Base-by-base conservation (phyloP, 2,888 invertebrate species). In the Pardosa pseudoannulata region DNA sequence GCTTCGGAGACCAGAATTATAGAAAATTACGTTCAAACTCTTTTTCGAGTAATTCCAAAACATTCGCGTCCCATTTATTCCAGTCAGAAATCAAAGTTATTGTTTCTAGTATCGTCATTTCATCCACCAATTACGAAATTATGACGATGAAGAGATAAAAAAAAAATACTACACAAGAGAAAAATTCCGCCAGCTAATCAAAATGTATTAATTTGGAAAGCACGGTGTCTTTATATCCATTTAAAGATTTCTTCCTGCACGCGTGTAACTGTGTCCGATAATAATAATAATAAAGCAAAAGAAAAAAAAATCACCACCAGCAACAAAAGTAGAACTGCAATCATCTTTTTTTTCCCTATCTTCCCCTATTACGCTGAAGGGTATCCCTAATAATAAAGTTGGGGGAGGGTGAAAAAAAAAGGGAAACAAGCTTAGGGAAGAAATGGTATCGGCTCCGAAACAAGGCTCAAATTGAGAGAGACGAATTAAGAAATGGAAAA, bases 381-480 rank as follows among this genome's bases (percentile, higher is more conserved):
- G 56, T 56, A 56, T 56, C 23, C 16, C 23, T 56, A 19, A 56
- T 56, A 56, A 56, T 23, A 3, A 9, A 16, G 56, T 2, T 11
- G 16, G n/a, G 46, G 16, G 16, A 46, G 16, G 5, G 23, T 19
- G 23, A 23, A 23, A 56, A 19, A 23, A 56, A 46, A 46, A 23
- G 23, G 56, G 23, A 23, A 23, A 56, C 56, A 23, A 56, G 56
- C 3, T 1, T 7, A 16, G 46, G 46, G 46, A 16, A 16, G 23
- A 23, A 19, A 56, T 46, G 2, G 41, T n/a, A 50, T 62, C 41
- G 23, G 46, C 56, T 72, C 56, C 76, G 71, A 70, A 71, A 85
- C 83, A 85, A 85, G 83, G 76, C 68, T 85, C 78, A 85, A 83
- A 83, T 83, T 83, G 83, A 73, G 67, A 73, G 67, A 78, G 83